Percentiles rank a stretch among this genome's conserved stretches.
Evolutionary conservation across 2,113 vertebrate genomes (phyloP).

Genomic region (Marmota monax): DNA sequence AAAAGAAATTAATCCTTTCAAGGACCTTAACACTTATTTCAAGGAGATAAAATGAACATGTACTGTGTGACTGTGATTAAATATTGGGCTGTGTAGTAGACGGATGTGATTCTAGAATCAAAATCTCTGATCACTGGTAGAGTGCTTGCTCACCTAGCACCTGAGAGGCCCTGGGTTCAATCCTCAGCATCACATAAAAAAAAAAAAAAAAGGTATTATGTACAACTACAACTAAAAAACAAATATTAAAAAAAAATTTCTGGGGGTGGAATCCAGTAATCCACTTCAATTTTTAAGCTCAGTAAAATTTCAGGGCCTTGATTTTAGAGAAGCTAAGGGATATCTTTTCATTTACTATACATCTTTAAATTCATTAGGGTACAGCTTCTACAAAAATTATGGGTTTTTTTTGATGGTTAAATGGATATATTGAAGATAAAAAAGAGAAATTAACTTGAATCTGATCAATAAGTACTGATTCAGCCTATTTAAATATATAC

Average conservation of each 20-base stretch:
- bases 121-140: not conserved
- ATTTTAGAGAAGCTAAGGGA: not conserved
- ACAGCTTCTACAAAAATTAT: not conserved
- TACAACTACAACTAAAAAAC: too few relatives aligned
- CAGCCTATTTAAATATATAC: not conserved
- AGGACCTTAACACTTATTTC: not conserved
- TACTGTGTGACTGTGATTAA: not conserved
- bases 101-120: not conserved
- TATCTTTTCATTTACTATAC: not conserved
- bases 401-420: not conserved
- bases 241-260: not conserved
- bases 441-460: not conserved
- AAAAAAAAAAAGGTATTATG: too few relatives aligned
- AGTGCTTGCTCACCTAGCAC: too few relatives aligned
- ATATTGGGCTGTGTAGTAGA: not conserved
- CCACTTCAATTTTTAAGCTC: not conserved
- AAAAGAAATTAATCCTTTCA: not conserved
- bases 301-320: not conserved
- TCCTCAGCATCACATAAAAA: too few relatives aligned
- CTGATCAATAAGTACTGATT: not conserved
- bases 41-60: constrained; percentile 21
- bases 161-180: too few relatives aligned
- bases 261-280: not conserved
- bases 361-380: not conserved
- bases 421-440: not conserved